These are phyloP conservation scores for Reticulitermes lucifugus DNA, from an alignment of 2,888 invertebrate genomes.

Conservation along the genomic window DNA sequence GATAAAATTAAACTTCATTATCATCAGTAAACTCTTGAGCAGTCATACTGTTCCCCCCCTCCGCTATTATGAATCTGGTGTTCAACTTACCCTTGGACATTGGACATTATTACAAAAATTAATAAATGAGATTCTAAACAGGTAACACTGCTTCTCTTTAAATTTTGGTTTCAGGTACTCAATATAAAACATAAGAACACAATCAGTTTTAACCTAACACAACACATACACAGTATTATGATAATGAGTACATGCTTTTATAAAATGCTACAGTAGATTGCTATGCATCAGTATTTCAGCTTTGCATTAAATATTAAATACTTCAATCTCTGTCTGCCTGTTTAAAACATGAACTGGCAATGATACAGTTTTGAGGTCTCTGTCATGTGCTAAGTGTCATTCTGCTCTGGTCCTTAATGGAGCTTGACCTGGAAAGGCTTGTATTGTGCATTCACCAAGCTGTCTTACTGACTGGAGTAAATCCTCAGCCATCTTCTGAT, in stretches of 20 bases:
- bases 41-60: too few relatives aligned
- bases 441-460: slow-evolving; percentile 49
- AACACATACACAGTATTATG: not conserved
- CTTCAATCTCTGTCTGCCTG: not conserved
- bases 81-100: too few relatives aligned
- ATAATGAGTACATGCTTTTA: not conserved
- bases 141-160: too few relatives aligned
- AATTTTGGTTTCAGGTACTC: not conserved
- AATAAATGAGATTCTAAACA: too few relatives aligned
- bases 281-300: not conserved
- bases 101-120: too few relatives aligned
- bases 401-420: slow-evolving; percentile 18
- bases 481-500: slow-evolving; percentile 28
- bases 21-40: too few relatives aligned
- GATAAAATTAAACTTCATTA: too few relatives aligned
- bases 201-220: not conserved
- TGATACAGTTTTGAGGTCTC: not conserved
- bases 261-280: slow-evolving; percentile 12
- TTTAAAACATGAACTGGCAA: not conserved
- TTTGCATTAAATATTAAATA: not conserved
- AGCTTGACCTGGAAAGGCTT: slow-evolving; percentile 40
- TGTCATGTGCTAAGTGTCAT: not conserved
- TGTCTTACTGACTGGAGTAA: slow-evolving; percentile 46
- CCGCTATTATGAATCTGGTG: too few relatives aligned
- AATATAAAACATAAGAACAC: not conserved